These are phyloP conservation scores for Ageneiosus marmoratus DNA, from an alignment of 2,113 vertebrate species.

Conservation along the genomic window DNA sequence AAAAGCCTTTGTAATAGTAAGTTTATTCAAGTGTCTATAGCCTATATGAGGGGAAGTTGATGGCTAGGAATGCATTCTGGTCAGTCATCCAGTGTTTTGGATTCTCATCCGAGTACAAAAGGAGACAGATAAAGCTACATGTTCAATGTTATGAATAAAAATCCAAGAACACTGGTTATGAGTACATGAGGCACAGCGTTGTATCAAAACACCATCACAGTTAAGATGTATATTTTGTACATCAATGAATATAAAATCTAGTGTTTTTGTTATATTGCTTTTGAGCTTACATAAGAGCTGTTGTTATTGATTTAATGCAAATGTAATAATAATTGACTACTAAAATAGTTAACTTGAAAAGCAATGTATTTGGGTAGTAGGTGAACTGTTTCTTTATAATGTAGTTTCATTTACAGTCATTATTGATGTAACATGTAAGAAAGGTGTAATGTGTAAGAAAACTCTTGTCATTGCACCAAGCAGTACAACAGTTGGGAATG, in stretches of 20 bases:
- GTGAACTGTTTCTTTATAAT: not conserved
- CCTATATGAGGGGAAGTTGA: not conserved
- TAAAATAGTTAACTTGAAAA: slow-evolving; percentile 1
- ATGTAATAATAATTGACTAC: not conserved
- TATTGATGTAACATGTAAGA: no score
- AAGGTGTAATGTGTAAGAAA: not conserved
- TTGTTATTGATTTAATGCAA: not conserved
- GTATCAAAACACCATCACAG: not conserved
- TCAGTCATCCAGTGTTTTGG: slow-evolving; percentile 32
- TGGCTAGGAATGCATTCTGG: not conserved
- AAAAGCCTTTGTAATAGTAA: slow-evolving; percentile 24
- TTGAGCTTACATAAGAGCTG: not conserved
- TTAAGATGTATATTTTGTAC: not conserved
- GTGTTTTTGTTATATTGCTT: not conserved
- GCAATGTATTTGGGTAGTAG: slow-evolving; percentile 10
- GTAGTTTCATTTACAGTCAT: not conserved
- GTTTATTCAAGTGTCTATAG: slow-evolving; percentile 22
- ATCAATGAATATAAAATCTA: slow-evolving; percentile 16
- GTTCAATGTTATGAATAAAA: not conserved
- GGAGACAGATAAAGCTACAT: slow-evolving; percentile 7
- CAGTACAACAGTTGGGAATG: not conserved
- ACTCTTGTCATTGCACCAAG: not conserved
- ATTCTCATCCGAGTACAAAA: slow-evolving; percentile 24
- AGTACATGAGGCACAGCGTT: slow-evolving; percentile 10
- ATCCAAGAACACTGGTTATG: slow-evolving; percentile 5